Base-by-base conservation (phyloP, 2,888 invertebrate genomes). In the Euzophera pinguis region DNA sequence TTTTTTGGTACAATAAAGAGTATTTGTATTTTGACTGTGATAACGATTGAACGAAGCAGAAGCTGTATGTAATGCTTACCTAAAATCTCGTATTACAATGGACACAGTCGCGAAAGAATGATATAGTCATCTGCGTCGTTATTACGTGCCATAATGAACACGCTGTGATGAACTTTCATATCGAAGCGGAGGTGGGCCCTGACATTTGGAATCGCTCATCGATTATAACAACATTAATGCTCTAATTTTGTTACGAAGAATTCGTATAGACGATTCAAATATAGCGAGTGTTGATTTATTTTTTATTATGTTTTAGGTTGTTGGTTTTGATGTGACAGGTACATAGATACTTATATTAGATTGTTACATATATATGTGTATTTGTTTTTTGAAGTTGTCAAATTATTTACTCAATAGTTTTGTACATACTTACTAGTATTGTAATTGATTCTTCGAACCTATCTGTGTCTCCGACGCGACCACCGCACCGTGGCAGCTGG, bases 121-220 rank as follows among this genome's bases (percentile, higher is more conserved):
- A 86, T 87, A 84, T 76, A 86, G 85, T 81, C 87, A 84, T 87
- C 80, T 78, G 67, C 70, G 68, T 79, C 77, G 76, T 81, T 84
- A 84, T 84, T 82, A 80, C 76, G 69, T 74, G 71, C 75, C 78
- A 79, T 85, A 86, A 86, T 87, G 81, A 85, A 81, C 78, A 76
- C 71, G 70, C 76, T 78, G 77, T 85, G 84, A 87, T 87, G 85
- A 86, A 87, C 86, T 84, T 86, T 85, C 78, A 68, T 82, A 78
- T 79, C 76, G 75, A 66, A 75, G 74, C 71, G 63, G 61, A 65
- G 71, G 71, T 64, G 69, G 74, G 75, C 81, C 78, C 60, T 86
- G 86, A 85, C 85, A 87, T 87, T 84, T 86, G 68, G 72, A 78
- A 73, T 74, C 65, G 69, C 69, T 75, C 76, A 76, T 79, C 74